Evolutionary conservation across 1,140 invertebrate genomes (phyloP), one percentile per base, ranked within the genome.

Genomic region (Temnothorax curvispinosus): DNA sequence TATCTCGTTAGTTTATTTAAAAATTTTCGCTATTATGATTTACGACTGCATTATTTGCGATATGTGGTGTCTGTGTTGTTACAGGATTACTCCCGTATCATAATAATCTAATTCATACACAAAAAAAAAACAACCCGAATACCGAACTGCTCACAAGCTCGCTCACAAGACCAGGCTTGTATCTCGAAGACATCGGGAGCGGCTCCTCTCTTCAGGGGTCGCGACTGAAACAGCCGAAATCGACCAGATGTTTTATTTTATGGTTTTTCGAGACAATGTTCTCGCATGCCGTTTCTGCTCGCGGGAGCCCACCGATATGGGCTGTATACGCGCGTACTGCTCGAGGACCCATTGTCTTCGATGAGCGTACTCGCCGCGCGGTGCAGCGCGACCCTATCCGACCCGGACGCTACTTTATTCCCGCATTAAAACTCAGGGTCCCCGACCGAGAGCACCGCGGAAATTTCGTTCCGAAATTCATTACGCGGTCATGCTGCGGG

Each of bases 181-280:
- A 90, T 86, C 80, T 72, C 41, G 69, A 52, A 27, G 69, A 90
- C 89, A 90, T 90, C 89, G 65, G 54, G 76, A 90, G 76, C 86
- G 77, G 32, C 75, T 54, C 76, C 7, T 58, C 50, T 67, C 84
- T 60, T 78, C 58, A 54, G 80, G 86, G 62, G 87, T 84, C 78
- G 82, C 88, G 86, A 58, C 47, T 60, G 58, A 27, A 50, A 47
- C 38, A 76, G 81, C 89, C 89, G 86, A 90, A 90, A 90, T 89
- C 89, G 76, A 90, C 80, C 91, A 35, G 92, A 76, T 95, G 94
- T 93, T 95, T 94, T 94, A 94, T 95, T 94, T 95, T 94, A 94
- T 94, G 93, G 94, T 94, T 94, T 94, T 94, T 94, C 94, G 89
- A 94, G 94, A 94, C 94, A 94, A 94, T 94, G 94, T 94, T 94